These are phyloP conservation scores for Spialia ferax DNA, from an alignment of 2,888 invertebrate genomes.

Conservation along the genomic window DNA sequence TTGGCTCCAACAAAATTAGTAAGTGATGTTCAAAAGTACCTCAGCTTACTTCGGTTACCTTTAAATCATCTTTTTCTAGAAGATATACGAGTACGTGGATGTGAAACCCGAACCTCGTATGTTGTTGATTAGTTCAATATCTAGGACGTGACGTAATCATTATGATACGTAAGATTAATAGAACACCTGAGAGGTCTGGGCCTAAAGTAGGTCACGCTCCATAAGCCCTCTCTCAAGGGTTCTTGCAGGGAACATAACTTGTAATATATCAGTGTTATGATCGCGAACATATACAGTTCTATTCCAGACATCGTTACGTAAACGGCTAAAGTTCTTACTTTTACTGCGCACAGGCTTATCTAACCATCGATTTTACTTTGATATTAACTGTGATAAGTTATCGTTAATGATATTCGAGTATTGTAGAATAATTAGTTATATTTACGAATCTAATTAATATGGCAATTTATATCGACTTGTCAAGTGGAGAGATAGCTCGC, in stretches of 20 bases:
- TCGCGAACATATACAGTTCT: not conserved
- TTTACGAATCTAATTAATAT: conserved; percentile 1
- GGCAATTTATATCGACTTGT: not conserved
- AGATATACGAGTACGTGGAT: too few relatives aligned
- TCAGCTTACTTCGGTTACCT: conserved; percentile 17
- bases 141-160: conserved; percentile 16
- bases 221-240: not conserved
- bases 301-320: not conserved
- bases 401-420: too few relatives aligned
- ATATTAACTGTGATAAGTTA: not conserved
- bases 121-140: conserved; percentile 31
- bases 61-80: conserved; percentile 36
- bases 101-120: too few relatives aligned
- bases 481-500: not conserved
- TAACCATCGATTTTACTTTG: not conserved
- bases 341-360: not conserved
- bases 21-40: conserved; percentile 36
- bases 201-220: not conserved
- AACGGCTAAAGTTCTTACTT: not conserved
- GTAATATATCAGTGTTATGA: not conserved
- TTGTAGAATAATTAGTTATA: not conserved
- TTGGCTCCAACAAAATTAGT: conserved; percentile 39
- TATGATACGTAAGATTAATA: conserved; percentile 17
- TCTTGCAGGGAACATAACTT: not conserved
- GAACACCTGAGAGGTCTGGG: conserved; percentile 10